A percentile compares a stretch with the other conserved stretches of the same genome.
These are phyloP conservation scores for Hyphantria cunea DNA, from an alignment of 1,140 invertebrate species.

Conservation along the genomic window DNA sequence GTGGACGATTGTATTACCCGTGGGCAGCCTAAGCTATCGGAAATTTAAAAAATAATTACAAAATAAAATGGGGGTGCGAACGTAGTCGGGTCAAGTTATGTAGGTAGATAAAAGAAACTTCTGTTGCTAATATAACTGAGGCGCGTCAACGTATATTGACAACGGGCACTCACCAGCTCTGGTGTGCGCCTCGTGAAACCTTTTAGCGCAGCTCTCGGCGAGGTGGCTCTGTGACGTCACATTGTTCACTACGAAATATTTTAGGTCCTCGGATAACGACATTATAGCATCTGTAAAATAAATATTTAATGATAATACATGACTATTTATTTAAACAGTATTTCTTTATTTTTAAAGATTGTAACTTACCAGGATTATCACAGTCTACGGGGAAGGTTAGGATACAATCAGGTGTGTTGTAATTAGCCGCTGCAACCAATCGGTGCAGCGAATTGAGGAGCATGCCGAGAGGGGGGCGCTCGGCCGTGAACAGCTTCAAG, in stretches of 20 bases:
- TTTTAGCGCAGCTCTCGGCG: slow-evolving; percentile 42
- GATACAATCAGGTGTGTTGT: slow-evolving; percentile 82
- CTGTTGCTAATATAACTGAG: too few relatives aligned
- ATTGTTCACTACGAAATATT: slow-evolving; percentile 15
- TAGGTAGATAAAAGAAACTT: too few relatives aligned
- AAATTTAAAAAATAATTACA: too few relatives aligned
- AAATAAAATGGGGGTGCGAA: too few relatives aligned
- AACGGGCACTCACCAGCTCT: slow-evolving; percentile 35
- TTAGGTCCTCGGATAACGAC: slow-evolving; percentile 33
- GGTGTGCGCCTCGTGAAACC: slow-evolving; percentile 40
- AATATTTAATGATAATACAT: not conserved
- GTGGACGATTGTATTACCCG: too few relatives aligned
- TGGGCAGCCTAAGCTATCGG: too few relatives aligned
- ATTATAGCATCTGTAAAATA: slow-evolving; percentile 25
- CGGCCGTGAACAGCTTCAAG: slow-evolving; percentile 82
- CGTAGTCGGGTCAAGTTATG: too few relatives aligned
- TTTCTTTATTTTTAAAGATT: too few relatives aligned
- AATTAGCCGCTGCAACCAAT: slow-evolving; percentile 71
- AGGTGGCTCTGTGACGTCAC: slow-evolving; percentile 43
- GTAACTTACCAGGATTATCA: slow-evolving; percentile 20
- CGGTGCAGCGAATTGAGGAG: slow-evolving; percentile 81
- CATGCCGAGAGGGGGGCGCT: slow-evolving; percentile 77
- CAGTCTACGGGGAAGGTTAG: slow-evolving; percentile 80
- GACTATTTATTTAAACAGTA: too few relatives aligned
- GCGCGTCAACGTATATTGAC: too few relatives aligned